Conservation (phyloP, 2,113 vertebrate species). For the Alethe diademata region DNA sequence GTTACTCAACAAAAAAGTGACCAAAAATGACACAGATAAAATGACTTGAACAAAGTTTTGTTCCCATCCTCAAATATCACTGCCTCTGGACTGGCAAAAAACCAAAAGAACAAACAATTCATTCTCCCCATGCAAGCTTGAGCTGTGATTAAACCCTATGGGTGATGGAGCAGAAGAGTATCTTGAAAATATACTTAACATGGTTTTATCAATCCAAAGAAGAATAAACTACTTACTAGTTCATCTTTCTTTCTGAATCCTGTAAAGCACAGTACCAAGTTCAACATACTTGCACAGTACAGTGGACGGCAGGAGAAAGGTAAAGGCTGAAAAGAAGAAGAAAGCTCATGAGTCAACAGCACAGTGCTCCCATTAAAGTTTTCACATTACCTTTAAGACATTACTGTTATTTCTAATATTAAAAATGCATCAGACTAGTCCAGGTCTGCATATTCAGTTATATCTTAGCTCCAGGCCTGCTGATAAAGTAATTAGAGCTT, state of each 20-base stretch:
- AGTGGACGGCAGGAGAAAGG: conserved; percentile 91
- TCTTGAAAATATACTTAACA: background rate
- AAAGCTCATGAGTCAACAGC: background rate
- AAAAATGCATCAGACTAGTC: background rate
- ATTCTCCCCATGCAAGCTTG: rapidly evolving
- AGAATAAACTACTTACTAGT: conserved; percentile 82
- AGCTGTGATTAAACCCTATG: background rate
- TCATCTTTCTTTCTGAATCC: conserved; percentile 96
- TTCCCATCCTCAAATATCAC: background rate
- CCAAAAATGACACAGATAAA: background rate
- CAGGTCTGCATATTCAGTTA: background rate
- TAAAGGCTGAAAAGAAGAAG: conserved; percentile 78
- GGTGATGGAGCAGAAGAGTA: background rate
- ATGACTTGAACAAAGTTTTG: background rate
- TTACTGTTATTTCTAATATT: background rate
- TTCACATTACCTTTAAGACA: background rate
- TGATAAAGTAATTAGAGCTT: background rate
- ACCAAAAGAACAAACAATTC: background rate
- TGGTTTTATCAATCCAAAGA: background rate
- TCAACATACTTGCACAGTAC: conserved; percentile 91
- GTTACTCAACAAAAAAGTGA: background rate
- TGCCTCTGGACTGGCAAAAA: background rate
- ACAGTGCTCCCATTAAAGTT: background rate
- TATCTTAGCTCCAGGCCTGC: background rate
- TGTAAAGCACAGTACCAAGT: conserved; percentile 93